A percentile compares a stretch with the other conserved stretches of the same genome.
phyloP scores from a whole-genome alignment of 2,888 invertebrate species.

The Panzeria rudis region DNA sequence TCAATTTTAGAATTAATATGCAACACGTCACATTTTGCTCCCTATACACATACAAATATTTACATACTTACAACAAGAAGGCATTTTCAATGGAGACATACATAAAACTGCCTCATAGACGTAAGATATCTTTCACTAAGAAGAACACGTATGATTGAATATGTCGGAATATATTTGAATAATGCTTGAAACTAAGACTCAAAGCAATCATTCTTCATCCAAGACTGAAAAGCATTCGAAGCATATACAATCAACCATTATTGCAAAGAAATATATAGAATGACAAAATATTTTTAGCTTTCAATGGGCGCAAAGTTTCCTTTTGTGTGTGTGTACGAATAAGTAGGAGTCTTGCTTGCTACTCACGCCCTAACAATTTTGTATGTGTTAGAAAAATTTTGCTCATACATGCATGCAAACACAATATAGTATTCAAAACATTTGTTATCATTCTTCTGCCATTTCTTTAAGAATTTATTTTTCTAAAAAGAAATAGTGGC shows the following conservation, averaged over 20 bases:
- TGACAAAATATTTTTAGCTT: slow-evolving; percentile 57
- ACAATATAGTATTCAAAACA: slow-evolving; percentile 49
- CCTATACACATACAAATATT: slow-evolving; percentile 15
- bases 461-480: background rate
- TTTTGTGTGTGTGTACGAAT: background rate
- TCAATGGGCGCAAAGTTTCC: background rate
- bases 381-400: slow-evolving; percentile 14
- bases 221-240: slow-evolving; percentile 8
- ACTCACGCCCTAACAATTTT: slow-evolving; percentile 1
- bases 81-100: slow-evolving; percentile 19
- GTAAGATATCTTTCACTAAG: background rate
- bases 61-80: slow-evolving; percentile 1
- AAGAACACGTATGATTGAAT: slow-evolving; percentile 16
- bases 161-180: slow-evolving; percentile 31
- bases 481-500: background rate
- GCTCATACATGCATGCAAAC: background rate
- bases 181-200: slow-evolving; percentile 58
- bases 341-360: slow-evolving; percentile 1
- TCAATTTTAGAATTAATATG: slow-evolving; percentile 68
- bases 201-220: slow-evolving; percentile 54
- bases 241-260: too few relatives aligned
- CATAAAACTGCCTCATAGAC: background rate
- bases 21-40: slow-evolving; percentile 59
- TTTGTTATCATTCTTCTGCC: slow-evolving; percentile 26
- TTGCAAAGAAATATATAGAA: slow-evolving; percentile 39